phyloP scores from a whole-genome alignment of 2,888 invertebrate genomes.

The Pachycephus smyrnensis region DNA sequence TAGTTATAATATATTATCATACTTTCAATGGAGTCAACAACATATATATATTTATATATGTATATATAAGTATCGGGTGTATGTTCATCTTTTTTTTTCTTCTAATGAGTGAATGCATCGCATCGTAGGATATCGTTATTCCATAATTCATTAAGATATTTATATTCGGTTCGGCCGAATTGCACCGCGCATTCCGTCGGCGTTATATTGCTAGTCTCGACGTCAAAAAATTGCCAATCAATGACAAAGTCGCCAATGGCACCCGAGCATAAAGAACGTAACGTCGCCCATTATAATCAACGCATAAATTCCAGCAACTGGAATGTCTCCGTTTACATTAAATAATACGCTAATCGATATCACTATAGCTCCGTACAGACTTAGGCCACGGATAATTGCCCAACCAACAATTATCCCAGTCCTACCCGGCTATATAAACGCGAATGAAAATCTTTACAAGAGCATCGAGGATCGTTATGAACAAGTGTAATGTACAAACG shows the following conservation, averaged over 20 bases:
- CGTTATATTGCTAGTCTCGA: background rate
- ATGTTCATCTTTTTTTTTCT: constrained; percentile 45
- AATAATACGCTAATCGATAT: constrained; percentile 9
- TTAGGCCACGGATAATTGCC: constrained; percentile 9
- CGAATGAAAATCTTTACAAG: constrained; percentile 8
- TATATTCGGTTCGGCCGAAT: constrained; percentile 8
- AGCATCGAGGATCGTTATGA: constrained; percentile 5
- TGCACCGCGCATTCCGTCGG: constrained; percentile 3
- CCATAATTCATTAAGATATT: constrained; percentile 39
- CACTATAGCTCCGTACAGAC: constrained; percentile 5
- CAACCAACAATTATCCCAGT: background rate
- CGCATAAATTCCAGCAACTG: background rate
- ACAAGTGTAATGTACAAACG: constrained; percentile 8
- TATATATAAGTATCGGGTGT: constrained; percentile 60
- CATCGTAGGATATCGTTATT: constrained; percentile 51
- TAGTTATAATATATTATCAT: constrained; percentile 59
- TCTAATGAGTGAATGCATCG: constrained; percentile 54
- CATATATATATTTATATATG: constrained; percentile 61
- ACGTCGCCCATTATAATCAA: background rate
- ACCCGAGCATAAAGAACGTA: background rate
- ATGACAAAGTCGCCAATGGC: background rate
- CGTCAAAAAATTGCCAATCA: background rate
- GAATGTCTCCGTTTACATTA: background rate
- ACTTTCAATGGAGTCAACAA: constrained; percentile 67
- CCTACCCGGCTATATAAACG: background rate